phyloP scores from a whole-genome alignment of 2,113 vertebrate genomes.

The Syrmaticus mikado region DNA sequence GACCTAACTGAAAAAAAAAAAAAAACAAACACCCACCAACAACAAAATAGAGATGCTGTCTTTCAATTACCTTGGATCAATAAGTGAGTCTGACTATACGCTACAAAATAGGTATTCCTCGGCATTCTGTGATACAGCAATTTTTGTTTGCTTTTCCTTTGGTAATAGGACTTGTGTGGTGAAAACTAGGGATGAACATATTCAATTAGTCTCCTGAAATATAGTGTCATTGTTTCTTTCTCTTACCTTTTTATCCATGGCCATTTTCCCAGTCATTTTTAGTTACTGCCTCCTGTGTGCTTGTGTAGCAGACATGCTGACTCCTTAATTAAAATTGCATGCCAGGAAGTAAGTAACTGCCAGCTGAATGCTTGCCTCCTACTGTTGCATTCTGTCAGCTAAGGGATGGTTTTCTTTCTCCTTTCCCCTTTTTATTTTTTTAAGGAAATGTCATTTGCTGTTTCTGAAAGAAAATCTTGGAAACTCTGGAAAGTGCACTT shows the following conservation, averaged over 20 bases:
- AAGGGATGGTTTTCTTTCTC: constrained; percentile 36
- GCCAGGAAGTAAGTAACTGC: constrained; percentile 74
- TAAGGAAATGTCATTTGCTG: constrained; percentile 40
- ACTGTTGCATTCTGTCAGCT: constrained; percentile 75
- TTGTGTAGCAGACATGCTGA: constrained; percentile 72
- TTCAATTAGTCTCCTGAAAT: constrained; percentile 49
- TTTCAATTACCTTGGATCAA: not conserved
- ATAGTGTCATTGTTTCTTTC: constrained; percentile 50
- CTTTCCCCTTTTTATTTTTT: not conserved
- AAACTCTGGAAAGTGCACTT: constrained; percentile 4
- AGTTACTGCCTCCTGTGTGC: constrained; percentile 70
- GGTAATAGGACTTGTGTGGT: not conserved
- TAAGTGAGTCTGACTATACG: not conserved
- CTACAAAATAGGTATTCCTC: not conserved
- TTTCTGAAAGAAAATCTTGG: constrained; percentile 33
- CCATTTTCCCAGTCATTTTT: constrained; percentile 61
- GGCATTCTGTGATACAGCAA: not conserved
- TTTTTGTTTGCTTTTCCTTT: not conserved
- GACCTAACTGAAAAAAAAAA: not conserved
- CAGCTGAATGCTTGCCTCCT: constrained; percentile 75
- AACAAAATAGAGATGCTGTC: not conserved
- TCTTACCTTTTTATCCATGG: constrained; percentile 51
- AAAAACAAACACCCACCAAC: not conserved
- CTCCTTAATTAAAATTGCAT: constrained; percentile 79
- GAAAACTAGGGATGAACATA: not conserved